Evolutionary conservation across 2,888 invertebrate genomes (phyloP).

Genomic region (Watsonalla cultraria): DNA sequence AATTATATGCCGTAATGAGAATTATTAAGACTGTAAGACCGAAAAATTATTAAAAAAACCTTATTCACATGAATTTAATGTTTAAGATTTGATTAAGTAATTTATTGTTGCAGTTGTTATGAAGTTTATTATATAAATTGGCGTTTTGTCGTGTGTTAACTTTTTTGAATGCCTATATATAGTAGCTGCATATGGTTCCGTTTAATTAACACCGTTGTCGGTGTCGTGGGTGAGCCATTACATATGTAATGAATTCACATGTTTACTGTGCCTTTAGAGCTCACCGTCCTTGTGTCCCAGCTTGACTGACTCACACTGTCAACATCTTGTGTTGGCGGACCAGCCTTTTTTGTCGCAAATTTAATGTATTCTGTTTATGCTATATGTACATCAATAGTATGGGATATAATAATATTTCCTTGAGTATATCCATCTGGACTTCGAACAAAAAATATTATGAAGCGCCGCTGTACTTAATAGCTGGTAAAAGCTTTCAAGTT

Average conservation of each 20-base stretch:
- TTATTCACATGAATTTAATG: too few relatives aligned
- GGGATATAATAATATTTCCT: background rate
- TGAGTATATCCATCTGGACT: background rate
- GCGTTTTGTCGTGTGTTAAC: too few relatives aligned
- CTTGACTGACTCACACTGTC: slow-evolving; percentile 68
- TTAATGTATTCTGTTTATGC: slow-evolving; percentile 35
- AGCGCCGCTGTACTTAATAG: background rate
- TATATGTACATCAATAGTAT: slow-evolving; percentile 2
- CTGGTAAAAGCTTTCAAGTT: background rate
- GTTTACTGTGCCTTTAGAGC: slow-evolving; percentile 46
- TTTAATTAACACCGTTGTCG: slow-evolving; percentile 22
- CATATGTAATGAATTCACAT: slow-evolving; percentile 52
- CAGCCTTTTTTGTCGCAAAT: slow-evolving; percentile 44
- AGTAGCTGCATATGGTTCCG: slow-evolving; percentile 9
- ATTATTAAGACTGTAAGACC: too few relatives aligned
- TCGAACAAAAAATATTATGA: background rate
- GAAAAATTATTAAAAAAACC: too few relatives aligned
- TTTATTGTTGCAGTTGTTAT: too few relatives aligned
- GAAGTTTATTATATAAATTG: too few relatives aligned
- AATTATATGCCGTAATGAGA: too few relatives aligned
- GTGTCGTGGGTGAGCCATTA: slow-evolving; percentile 51
- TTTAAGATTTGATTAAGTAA: too few relatives aligned
- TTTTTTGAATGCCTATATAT: too few relatives aligned
- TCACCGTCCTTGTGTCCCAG: slow-evolving; percentile 67
- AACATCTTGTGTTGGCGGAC: slow-evolving; percentile 66